Conservation (phyloP, 1,140 invertebrate genomes). For the Drosophila pandora region DNA sequence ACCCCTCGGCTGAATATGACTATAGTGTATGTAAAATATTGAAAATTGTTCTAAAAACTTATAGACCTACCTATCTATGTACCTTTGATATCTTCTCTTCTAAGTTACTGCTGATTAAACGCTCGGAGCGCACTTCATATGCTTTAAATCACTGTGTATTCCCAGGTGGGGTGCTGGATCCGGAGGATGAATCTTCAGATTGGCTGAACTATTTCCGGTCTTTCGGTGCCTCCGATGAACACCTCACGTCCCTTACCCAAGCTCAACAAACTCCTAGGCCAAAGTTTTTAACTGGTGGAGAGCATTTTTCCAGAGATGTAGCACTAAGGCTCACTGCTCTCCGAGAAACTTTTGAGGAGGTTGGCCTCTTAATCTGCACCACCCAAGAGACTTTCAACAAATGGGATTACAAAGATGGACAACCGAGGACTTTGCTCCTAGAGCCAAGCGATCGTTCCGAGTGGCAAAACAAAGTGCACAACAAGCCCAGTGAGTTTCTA, state of each 20-base stretch:
- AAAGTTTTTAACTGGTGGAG: slow-evolving; percentile 28
- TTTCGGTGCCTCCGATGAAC: slow-evolving; percentile 85
- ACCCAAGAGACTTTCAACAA: neutral
- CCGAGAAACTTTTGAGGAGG: slow-evolving; percentile 96
- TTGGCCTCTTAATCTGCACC: slow-evolving; percentile 90
- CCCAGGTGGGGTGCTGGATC: slow-evolving; percentile 91
- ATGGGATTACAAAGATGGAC: slow-evolving; percentile 3
- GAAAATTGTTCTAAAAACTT: neutral
- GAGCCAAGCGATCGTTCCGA: slow-evolving; percentile 32
- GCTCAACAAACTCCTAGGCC: slow-evolving; percentile 59
- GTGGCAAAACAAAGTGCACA: slow-evolving; percentile 85
- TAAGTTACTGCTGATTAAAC: slow-evolving; percentile 87
- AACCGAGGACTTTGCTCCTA: slow-evolving; percentile 21
- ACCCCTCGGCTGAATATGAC: slow-evolving; percentile 45
- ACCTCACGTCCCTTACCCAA: slow-evolving; percentile 85
- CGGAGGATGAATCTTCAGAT: slow-evolving; percentile 87
- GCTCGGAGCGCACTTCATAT: slow-evolving; percentile 87
- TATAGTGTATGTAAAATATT: slow-evolving; percentile 47
- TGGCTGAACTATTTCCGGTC: slow-evolving; percentile 90
- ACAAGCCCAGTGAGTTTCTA: slow-evolving; percentile 89
- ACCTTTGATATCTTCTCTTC: neutral
- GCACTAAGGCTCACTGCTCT: slow-evolving; percentile 93
- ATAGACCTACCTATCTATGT: neutral
- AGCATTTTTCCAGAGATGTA: slow-evolving; percentile 86
- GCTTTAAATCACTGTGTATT: slow-evolving; percentile 92